phyloP scores from a whole-genome alignment of 1,140 invertebrate genomes.

The Diuraphis noxia region DNA sequence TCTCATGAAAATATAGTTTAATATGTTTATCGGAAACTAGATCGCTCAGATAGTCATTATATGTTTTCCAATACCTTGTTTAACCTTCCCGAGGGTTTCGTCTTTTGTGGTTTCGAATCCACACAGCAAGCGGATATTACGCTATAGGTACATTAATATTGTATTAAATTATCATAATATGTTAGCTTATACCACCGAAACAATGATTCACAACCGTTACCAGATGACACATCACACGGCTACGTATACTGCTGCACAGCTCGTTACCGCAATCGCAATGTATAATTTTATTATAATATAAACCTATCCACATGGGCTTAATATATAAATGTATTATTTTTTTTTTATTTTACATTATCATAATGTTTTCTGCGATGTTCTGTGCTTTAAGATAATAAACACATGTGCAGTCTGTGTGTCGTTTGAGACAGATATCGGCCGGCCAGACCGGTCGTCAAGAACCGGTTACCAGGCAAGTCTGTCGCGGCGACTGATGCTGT shows the following conservation, averaged over 20 bases:
- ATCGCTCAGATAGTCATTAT: neutral
- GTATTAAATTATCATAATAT: neutral
- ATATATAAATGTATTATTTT: neutral
- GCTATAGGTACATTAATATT: neutral
- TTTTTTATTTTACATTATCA: neutral
- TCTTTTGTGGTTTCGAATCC: neutral
- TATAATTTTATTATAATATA: neutral
- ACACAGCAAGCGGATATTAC: neutral
- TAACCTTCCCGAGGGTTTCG: neutral
- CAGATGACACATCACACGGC: neutral
- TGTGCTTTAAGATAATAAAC: neutral
- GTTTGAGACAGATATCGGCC: constrained; percentile 31
- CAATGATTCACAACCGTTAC: neutral
- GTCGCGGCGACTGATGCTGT: too few relatives aligned
- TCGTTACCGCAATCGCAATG: neutral
- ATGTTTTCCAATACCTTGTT: neutral
- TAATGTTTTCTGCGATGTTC: neutral
- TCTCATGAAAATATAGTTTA: neutral
- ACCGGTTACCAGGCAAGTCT: neutral
- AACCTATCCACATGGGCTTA: neutral
- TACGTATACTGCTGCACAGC: neutral
- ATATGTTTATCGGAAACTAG: neutral
- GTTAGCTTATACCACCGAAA: neutral
- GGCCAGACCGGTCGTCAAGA: neutral
- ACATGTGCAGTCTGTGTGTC: neutral